Percentiles rank a stretch among this genome's conserved stretches.
Evolutionary conservation across 1,140 invertebrate genomes (phyloP).

Genomic region (Metopolophium dirhodum): DNA sequence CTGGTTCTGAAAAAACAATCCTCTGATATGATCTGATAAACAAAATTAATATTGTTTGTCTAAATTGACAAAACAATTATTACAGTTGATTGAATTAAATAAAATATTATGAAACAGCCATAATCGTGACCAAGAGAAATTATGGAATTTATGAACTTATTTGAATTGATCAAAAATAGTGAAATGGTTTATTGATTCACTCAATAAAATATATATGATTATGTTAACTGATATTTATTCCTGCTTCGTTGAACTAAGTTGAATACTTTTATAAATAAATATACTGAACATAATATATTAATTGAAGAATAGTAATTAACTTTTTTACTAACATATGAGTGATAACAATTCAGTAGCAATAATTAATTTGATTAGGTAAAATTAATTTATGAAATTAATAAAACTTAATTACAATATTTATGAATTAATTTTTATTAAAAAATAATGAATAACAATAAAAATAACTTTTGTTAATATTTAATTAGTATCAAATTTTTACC

Average conservation of each 20-base stretch:
- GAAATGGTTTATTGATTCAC: not conserved
- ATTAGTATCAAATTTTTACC: too few relatives aligned
- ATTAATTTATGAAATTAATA: not conserved
- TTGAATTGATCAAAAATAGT: not conserved
- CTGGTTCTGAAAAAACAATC: not conserved
- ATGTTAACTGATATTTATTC: not conserved
- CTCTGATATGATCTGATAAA: not conserved
- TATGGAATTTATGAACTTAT: not conserved
- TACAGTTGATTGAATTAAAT: not conserved
- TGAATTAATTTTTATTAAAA: not conserved
- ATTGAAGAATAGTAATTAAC: not conserved
- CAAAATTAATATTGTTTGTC: not conserved
- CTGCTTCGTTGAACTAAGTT: not conserved
- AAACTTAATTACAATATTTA: not conserved
- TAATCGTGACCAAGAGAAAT: not conserved
- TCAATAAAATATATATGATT: not conserved
- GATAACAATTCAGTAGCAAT: not conserved
- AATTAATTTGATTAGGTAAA: not conserved
- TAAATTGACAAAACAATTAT: not conserved
- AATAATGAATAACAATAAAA: too few relatives aligned
- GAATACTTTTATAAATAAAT: not conserved
- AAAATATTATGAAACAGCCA: not conserved
- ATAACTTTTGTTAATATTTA: too few relatives aligned
- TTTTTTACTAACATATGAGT: not conserved
- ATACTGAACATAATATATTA: not conserved